These are phyloP conservation scores for Plagodis pulveraria DNA, from an alignment of 2,888 invertebrate species.

Conservation along the genomic window DNA sequence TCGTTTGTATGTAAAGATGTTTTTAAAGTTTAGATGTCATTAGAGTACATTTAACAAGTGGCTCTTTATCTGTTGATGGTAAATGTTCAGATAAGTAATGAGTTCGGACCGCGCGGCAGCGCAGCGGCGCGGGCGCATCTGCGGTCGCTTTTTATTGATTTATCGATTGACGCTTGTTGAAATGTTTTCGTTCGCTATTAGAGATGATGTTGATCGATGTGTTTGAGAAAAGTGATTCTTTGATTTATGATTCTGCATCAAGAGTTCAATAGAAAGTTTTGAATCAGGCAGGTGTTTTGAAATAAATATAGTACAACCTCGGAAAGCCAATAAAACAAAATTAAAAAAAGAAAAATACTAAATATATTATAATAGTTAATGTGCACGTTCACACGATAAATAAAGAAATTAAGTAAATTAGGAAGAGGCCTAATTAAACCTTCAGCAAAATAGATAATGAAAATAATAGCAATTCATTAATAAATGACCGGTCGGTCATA, in stretches of 20 bases:
- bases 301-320: not conserved
- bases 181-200: constrained; percentile 42
- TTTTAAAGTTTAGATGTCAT: constrained; percentile 47
- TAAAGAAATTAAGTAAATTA: too few relatives aligned
- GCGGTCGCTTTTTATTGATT: constrained; percentile 62
- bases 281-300: constrained; percentile 18
- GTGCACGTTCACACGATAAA: too few relatives aligned
- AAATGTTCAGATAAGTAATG: constrained; percentile 65
- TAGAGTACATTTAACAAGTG: constrained; percentile 59
- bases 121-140: constrained; percentile 55
- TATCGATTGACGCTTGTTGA: constrained; percentile 64
- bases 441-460: too few relatives aligned
- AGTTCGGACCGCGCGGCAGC: constrained; percentile 27
- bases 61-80: constrained; percentile 68
- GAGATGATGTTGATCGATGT: constrained; percentile 36
- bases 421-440: too few relatives aligned
- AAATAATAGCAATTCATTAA: too few relatives aligned
- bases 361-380: too few relatives aligned
- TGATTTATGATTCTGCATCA: constrained; percentile 31
- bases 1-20: constrained; percentile 40
- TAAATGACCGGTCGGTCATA: too few relatives aligned
- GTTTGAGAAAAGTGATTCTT: constrained; percentile 32
- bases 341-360: too few relatives aligned
- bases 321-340: too few relatives aligned
- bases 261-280: constrained; percentile 16